A percentile compares a stretch with the other conserved stretches of the same genome.
These are phyloP conservation scores for Gobio gobio DNA, from an alignment of 2,113 vertebrate genomes.

Conservation along the genomic window DNA sequence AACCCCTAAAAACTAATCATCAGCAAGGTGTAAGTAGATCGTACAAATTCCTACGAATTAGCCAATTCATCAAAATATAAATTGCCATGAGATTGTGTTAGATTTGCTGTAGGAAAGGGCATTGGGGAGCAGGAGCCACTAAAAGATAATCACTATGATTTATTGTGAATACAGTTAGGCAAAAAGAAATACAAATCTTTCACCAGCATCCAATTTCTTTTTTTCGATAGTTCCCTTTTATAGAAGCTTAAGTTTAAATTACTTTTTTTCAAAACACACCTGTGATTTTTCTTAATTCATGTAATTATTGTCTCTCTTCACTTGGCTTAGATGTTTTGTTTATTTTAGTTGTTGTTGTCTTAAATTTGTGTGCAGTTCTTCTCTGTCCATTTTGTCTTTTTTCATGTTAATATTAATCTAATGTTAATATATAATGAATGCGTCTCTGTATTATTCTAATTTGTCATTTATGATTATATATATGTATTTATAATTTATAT, in stretches of 20 bases:
- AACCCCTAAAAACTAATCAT: too few species aligned
- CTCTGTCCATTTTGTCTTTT: background rate
- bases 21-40: too few species aligned
- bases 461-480: background rate
- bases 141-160: too few species aligned
- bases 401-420: background rate
- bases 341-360: background rate
- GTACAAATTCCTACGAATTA: background rate
- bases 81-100: background rate
- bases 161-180: background rate
- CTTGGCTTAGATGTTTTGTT: background rate
- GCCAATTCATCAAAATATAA: background rate
- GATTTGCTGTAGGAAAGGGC: background rate
- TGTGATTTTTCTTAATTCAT: too few species aligned
- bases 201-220: background rate
- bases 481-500: background rate
- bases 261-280: background rate
- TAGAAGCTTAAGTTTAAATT: background rate
- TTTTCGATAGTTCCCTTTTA: background rate
- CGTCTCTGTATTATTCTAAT: too few species aligned
- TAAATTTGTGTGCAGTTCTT: background rate
- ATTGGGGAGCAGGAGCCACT: too few species aligned
- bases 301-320: background rate
- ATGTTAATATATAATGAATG: background rate
- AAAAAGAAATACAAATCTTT: background rate